These are phyloP conservation scores for Pogona vitticeps DNA, from an alignment of 2,113 vertebrate genomes.

Conservation along the genomic window DNA sequence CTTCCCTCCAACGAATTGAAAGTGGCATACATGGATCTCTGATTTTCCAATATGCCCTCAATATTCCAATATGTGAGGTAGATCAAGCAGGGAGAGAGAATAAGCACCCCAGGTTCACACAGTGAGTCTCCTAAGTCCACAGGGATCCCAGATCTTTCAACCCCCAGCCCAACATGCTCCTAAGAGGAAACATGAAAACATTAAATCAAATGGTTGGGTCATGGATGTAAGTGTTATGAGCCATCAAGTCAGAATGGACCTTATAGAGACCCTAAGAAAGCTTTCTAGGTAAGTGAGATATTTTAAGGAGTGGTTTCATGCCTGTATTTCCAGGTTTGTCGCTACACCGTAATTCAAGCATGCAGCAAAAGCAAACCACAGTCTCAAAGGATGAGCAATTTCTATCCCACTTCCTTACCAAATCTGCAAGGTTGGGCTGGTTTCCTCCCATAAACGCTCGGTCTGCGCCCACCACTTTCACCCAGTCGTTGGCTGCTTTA, in stretches of 20 bases:
- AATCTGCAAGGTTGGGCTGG: conserved; percentile 90
- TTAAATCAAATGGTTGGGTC: too few relatives aligned
- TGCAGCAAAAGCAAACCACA: neutral
- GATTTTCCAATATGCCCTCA: neutral
- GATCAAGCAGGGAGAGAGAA: neutral
- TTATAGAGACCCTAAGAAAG: too few relatives aligned
- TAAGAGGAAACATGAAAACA: too few relatives aligned
- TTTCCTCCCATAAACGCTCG: conserved; percentile 92
- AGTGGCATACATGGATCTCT: neutral
- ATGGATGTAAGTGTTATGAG: too few relatives aligned
- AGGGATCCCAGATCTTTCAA: too few relatives aligned
- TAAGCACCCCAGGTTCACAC: too few relatives aligned
- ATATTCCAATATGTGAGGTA: neutral
- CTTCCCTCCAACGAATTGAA: neutral
- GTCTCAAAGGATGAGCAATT: neutral
- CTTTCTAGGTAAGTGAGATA: too few relatives aligned
- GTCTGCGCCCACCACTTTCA: conserved; percentile 88
- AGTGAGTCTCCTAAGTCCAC: too few relatives aligned
- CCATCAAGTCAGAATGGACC: too few relatives aligned
- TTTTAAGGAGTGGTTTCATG: too few relatives aligned
- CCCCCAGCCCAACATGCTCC: too few relatives aligned
- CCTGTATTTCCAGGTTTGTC: neutral
- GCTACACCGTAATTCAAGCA: neutral
- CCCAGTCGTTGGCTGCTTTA: conserved; percentile 89
- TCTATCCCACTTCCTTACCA: conserved; percentile 78